Evolutionary conservation across 1,140 invertebrate genomes (phyloP).

Genomic region (Batillaria attramentaria): DNA sequence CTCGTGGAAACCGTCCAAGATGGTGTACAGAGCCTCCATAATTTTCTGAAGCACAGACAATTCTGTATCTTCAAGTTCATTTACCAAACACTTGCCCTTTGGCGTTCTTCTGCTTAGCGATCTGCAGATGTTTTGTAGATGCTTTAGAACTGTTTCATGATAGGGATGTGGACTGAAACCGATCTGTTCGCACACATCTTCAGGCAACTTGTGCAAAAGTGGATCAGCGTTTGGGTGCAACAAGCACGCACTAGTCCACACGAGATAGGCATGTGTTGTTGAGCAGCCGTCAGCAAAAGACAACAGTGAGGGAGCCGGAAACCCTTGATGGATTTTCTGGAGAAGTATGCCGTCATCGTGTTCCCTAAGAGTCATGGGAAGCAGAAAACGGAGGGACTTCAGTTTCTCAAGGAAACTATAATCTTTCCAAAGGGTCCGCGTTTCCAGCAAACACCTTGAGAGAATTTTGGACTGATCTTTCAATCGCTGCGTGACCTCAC

Average conservation of each 20-base stretch:
- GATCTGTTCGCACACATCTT: slow-evolving; percentile 18
- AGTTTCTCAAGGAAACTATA: slow-evolving; percentile 25
- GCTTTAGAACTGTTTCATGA: slow-evolving; percentile 28
- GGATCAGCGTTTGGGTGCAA: slow-evolving; percentile 32
- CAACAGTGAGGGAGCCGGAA: slow-evolving; percentile 11
- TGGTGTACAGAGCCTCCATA: slow-evolving; percentile 14
- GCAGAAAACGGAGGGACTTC: slow-evolving; percentile 40
- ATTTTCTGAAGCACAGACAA: slow-evolving; percentile 15
- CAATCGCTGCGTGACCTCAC: background rate
- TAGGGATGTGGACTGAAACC: slow-evolving; percentile 24
- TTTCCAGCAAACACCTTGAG: background rate
- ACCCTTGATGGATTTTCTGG: slow-evolving; percentile 9
- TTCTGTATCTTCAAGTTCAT: slow-evolving; percentile 3
- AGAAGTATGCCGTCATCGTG: background rate
- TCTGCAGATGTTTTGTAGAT: slow-evolving; percentile 36
- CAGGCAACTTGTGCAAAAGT: no score
- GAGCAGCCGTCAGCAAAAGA: slow-evolving; percentile 32
- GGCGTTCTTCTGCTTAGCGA: background rate
- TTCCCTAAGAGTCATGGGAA: slow-evolving; percentile 15
- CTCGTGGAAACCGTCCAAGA: slow-evolving; percentile 38
- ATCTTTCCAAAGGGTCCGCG: background rate
- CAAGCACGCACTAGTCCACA: slow-evolving; percentile 43
- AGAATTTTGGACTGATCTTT: slow-evolving; percentile 1
- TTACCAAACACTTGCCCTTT: slow-evolving; percentile 11
- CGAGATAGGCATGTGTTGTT: background rate